Conservation (phyloP, 2,888 invertebrate species). For the Tipula unca region DNA sequence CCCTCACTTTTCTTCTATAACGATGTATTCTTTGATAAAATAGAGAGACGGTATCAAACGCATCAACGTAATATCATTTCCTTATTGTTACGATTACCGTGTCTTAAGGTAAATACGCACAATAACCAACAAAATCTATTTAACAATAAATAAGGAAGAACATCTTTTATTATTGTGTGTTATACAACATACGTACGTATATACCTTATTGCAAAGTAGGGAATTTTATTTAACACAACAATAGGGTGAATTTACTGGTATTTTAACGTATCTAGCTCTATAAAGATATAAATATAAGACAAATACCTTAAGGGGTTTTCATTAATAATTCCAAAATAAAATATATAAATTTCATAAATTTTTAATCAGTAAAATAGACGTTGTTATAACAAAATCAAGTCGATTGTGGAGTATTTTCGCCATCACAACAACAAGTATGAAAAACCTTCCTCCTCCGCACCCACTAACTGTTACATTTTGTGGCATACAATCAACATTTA, state of each 20-base stretch:
- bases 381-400: neutral
- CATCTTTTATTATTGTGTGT: neutral
- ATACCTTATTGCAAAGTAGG: neutral
- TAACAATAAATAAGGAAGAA: neutral
- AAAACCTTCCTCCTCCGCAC: neutral
- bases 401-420: neutral
- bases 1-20: neutral
- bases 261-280: neutral
- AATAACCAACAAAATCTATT: neutral
- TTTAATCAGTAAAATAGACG: neutral
- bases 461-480: neutral
- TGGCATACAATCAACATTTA: neutral
- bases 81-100: neutral
- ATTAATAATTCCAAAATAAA: constrained; percentile 8
- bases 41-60: neutral
- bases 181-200: neutral
- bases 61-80: neutral
- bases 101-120: neutral
- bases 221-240: neutral
- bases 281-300: neutral
- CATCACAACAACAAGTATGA: neutral
- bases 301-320: neutral
- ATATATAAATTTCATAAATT: constrained; percentile 8
- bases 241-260: neutral
- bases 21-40: too few relatives aligned